These are phyloP conservation scores for Nibea coibor DNA, from an alignment of 2,113 vertebrate genomes.

Conservation along the genomic window DNA sequence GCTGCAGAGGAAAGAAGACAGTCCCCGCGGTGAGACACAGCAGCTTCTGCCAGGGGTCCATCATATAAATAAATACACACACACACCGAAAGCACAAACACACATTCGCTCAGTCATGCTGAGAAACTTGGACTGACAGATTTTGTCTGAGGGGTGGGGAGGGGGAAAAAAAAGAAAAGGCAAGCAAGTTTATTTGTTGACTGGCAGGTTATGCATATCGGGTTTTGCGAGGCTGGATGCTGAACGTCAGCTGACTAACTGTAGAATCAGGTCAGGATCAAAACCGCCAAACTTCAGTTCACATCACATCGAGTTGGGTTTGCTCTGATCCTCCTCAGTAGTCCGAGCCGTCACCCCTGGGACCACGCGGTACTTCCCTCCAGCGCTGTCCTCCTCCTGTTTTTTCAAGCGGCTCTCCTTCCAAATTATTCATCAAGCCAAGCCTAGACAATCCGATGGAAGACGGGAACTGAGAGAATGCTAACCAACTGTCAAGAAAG, in stretches of 20 bases:
- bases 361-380: background rate
- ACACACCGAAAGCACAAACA: slow-evolving; percentile 32
- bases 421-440: slow-evolving; percentile 60
- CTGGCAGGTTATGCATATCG: slow-evolving; percentile 45
- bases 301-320: background rate
- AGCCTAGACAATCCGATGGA: slow-evolving; percentile 24
- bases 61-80: slow-evolving; percentile 60
- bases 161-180: background rate
- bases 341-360: background rate
- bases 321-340: slow-evolving; percentile 29
- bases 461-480: slow-evolving; percentile 43
- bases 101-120: slow-evolving; percentile 42
- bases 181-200: slow-evolving; percentile 43
- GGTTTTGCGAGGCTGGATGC: slow-evolving; percentile 33
- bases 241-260: slow-evolving; percentile 37
- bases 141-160: slow-evolving; percentile 6
- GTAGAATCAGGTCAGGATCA: slow-evolving; percentile 53
- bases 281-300: slow-evolving; percentile 30
- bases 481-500: slow-evolving; percentile 45
- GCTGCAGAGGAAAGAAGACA: slow-evolving; percentile 40
- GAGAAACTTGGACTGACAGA: slow-evolving; percentile 45
- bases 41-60: slow-evolving; percentile 52
- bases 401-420: slow-evolving; percentile 8
- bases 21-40: slow-evolving; percentile 42
- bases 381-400: background rate